Evolutionary conservation across 2,113 vertebrate genomes (phyloP).

Genomic region (Apteryx mantelli): DNA sequence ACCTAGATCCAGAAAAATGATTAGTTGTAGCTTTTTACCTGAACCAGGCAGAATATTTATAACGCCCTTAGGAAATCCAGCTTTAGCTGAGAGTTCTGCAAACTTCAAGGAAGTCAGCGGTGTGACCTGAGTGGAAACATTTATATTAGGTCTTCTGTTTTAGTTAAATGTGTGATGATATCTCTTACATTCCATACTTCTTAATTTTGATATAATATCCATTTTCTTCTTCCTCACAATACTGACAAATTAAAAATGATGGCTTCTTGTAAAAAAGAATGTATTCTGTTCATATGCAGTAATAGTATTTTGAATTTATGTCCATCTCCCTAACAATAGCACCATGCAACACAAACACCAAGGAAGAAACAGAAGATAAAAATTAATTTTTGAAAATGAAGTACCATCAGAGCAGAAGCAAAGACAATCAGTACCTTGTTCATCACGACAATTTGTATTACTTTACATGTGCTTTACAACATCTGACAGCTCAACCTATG

Average conservation of each 20-base stretch:
- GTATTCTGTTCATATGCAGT: not conserved
- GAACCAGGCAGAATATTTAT: conserved; percentile 87
- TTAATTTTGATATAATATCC: not conserved
- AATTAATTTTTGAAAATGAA: not conserved
- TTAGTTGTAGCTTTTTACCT: conserved; percentile 69
- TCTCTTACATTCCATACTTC: not conserved
- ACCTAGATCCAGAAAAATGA: not conserved
- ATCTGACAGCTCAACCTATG: not conserved
- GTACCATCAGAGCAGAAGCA: not conserved
- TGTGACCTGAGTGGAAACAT: conserved; percentile 78
- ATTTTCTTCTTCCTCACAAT: not conserved
- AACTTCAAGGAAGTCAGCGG: conserved; percentile 87
- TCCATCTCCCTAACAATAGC: not conserved
- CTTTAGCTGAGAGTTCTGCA: conserved; percentile 82
- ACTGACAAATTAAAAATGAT: not conserved
- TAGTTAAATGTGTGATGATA: not conserved
- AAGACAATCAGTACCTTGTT: not conserved
- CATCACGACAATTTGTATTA: not conserved
- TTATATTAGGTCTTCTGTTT: not conserved
- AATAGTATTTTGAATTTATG: not conserved
- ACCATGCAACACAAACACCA: not conserved
- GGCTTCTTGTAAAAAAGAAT: not conserved
- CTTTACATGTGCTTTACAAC: not conserved
- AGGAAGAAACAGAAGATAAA: not conserved
- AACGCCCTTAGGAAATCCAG: conserved; percentile 84